phyloP scores from a whole-genome alignment of 2,888 invertebrate genomes.

The Drosophila tripunctata region DNA sequence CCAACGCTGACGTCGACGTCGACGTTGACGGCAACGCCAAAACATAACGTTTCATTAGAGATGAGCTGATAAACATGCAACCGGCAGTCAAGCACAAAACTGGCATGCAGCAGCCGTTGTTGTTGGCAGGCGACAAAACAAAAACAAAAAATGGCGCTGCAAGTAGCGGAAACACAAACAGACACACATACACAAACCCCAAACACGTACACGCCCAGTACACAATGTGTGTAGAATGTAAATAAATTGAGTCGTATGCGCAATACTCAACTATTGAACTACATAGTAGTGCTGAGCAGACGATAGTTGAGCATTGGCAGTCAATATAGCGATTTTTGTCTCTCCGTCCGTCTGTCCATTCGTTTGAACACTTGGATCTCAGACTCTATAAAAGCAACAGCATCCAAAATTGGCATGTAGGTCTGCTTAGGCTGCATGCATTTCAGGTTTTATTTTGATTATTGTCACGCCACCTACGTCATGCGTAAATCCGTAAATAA shows the following conservation, averaged over 20 bases:
- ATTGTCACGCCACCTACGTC: too few relatives aligned
- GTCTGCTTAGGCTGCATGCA: too few relatives aligned
- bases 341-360: too few relatives aligned
- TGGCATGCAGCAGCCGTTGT: conserved; percentile 1
- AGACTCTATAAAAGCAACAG: too few relatives aligned
- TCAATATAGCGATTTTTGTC: too few relatives aligned
- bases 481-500: too few relatives aligned
- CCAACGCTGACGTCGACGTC: not conserved
- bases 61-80: conserved; percentile 73
- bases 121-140: conserved; percentile 16
- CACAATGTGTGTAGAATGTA: not conserved
- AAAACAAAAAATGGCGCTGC: too few relatives aligned
- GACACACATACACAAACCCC: not conserved
- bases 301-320: not conserved
- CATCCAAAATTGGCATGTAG: too few relatives aligned
- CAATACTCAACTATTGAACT: not conserved
- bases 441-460: too few relatives aligned
- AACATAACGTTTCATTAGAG: conserved; percentile 78
- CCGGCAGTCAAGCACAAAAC: conserved; percentile 7
- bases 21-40: conserved; percentile 18
- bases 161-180: not conserved
- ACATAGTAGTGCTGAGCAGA: not conserved
- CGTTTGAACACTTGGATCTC: too few relatives aligned
- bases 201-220: too few relatives aligned
- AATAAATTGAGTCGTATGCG: not conserved